phyloP scores from a whole-genome alignment of 2,113 vertebrate genomes.

The Nicator chloris region DNA sequence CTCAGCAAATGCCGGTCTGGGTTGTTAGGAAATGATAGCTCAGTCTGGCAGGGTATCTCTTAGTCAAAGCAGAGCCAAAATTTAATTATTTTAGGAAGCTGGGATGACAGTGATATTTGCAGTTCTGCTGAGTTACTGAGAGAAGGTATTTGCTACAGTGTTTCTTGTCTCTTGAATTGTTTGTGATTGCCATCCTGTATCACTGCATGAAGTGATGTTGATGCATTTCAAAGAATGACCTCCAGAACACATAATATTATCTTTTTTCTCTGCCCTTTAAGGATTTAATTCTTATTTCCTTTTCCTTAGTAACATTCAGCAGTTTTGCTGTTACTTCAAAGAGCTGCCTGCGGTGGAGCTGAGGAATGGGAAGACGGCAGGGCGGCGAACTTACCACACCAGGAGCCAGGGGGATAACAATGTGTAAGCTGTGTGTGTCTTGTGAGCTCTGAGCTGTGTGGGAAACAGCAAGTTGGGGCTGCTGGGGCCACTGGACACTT shows the following conservation, averaged over 20 bases:
- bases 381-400: constrained; percentile 94
- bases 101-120: neutral
- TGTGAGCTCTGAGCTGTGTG: neutral
- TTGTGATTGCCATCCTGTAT: neutral
- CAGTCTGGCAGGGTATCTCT: neutral
- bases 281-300: neutral
- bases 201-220: neutral
- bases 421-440: constrained; percentile 82
- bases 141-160: neutral
- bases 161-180: neutral
- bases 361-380: constrained; percentile 94
- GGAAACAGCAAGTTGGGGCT: neutral
- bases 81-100: neutral
- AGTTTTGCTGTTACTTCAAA: constrained; percentile 99
- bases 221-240: neutral
- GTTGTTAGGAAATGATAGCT: neutral
- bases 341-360: constrained; percentile 93
- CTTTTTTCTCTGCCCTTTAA: neutral
- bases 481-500: neutral
- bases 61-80: neutral
- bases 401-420: constrained; percentile 95
- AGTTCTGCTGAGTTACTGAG: neutral
- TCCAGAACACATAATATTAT: neutral
- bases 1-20: neutral
- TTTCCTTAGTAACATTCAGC: constrained; percentile 87